phyloP scores from a whole-genome alignment of 2,113 vertebrate species.

The Ginglymostoma cirratum region DNA sequence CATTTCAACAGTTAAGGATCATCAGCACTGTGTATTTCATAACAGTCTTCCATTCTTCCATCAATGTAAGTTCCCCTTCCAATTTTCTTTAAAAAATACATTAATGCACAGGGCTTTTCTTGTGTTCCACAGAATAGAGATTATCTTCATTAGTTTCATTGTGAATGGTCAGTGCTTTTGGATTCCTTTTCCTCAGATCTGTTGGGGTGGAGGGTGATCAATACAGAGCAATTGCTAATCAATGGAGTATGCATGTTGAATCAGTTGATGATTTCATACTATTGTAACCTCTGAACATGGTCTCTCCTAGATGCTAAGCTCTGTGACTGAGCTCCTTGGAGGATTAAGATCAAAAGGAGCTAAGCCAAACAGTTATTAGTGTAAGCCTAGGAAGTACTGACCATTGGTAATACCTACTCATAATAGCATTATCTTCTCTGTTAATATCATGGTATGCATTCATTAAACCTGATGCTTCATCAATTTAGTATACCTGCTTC shows the following conservation, averaged over 20 bases:
- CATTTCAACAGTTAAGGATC: not conserved
- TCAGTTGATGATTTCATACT: not conserved
- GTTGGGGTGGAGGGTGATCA: not conserved
- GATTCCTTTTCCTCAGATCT: not conserved
- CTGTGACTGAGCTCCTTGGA: not conserved
- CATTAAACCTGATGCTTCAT: not conserved
- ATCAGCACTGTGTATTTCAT: not conserved
- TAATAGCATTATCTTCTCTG: not conserved
- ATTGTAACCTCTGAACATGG: not conserved
- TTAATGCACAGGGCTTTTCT: not conserved
- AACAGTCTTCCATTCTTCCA: not conserved
- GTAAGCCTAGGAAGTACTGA: not conserved
- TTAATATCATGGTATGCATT: not conserved
- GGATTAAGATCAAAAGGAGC: not conserved
- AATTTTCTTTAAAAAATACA: not conserved
- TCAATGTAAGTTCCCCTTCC: not conserved
- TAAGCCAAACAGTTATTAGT: not conserved
- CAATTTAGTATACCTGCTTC: not conserved
- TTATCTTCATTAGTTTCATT: not conserved
- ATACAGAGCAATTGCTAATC: not conserved
- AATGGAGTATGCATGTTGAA: not conserved
- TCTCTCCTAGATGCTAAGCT: not conserved
- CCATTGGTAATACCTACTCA: not conserved
- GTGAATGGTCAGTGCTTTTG: not conserved
- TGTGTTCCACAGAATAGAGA: not conserved